Conservation (phyloP, 2,888 invertebrate genomes). For the Brachyptera risi region DNA sequence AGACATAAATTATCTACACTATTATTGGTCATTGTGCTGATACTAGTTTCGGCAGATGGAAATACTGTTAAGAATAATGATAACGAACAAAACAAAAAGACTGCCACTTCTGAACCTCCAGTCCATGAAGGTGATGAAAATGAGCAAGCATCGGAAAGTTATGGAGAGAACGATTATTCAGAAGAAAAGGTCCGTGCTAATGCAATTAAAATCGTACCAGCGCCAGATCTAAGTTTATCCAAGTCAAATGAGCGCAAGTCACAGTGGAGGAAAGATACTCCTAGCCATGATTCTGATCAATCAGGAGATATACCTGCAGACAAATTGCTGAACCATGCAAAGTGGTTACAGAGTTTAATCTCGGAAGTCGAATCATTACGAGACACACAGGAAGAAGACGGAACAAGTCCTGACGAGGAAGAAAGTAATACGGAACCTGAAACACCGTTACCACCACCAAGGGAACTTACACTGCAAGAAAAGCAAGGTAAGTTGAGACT, state of each 20-base stretch:
- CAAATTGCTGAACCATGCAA: background rate
- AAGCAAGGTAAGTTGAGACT: conserved; percentile 57
- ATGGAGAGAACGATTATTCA: conserved; percentile 41
- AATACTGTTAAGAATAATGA: background rate
- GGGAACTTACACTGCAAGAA: conserved; percentile 59
- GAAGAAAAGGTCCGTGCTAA: conserved; percentile 19
- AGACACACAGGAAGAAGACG: conserved; percentile 34
- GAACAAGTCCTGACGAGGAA: conserved; percentile 46
- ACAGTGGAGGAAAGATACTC: conserved; percentile 21
- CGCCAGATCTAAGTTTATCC: conserved; percentile 45
- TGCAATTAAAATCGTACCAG: conserved; percentile 36
- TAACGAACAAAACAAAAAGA: background rate
- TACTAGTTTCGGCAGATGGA: conserved; percentile 12
- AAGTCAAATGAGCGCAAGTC: conserved; percentile 42
- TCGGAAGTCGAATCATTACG: conserved; percentile 25
- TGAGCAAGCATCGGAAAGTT: conserved; percentile 41
- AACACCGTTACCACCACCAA: conserved; percentile 42
- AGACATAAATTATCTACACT: conserved; percentile 25
- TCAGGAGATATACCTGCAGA: background rate
- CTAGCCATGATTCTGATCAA: background rate
- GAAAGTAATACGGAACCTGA: conserved; percentile 52
- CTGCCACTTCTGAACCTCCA: background rate
- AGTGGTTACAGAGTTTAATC: conserved; percentile 15
- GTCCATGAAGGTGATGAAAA: conserved; percentile 31
- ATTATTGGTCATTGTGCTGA: conserved; percentile 16